Percentiles rank a stretch among this genome's conserved stretches.
Conservation (phyloP, 2,113 vertebrate genomes). For the Physeter macrocephalus region DNA sequence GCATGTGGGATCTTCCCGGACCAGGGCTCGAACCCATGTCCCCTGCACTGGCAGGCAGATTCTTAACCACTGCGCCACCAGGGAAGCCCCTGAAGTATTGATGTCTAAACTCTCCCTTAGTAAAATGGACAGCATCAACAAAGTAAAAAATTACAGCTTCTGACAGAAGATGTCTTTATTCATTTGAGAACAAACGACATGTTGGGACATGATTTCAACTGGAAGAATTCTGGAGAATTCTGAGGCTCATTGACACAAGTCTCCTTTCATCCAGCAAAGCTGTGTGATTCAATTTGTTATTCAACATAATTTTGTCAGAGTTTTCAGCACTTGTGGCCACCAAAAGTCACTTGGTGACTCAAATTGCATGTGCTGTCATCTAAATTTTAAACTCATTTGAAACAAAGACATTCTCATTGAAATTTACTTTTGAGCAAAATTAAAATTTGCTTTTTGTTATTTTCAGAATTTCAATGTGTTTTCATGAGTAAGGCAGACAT, state of each 20-base stretch:
- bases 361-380: not conserved
- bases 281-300: not conserved
- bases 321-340: not conserved
- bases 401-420: not conserved
- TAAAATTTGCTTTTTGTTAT: not conserved
- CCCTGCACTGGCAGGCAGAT: too few species aligned
- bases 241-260: not conserved
- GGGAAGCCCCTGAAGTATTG: not conserved
- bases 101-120: not conserved
- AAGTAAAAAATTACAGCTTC: too few species aligned
- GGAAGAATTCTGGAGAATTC: not conserved
- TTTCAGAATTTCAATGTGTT: not conserved
- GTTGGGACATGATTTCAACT: not conserved
- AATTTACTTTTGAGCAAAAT: not conserved
- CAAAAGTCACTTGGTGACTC: conserved; percentile 18
- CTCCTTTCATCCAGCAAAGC: not conserved
- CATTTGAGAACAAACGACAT: not conserved
- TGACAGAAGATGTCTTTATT: not conserved
- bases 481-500: not conserved
- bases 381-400: conserved; percentile 20
- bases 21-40: too few species aligned
- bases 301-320: not conserved
- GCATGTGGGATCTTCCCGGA: too few species aligned
- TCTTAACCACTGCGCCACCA: too few species aligned
- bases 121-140: not conserved